Base-by-base conservation (phyloP, 2,888 invertebrate genomes). In the Ferrisia virgata region DNA sequence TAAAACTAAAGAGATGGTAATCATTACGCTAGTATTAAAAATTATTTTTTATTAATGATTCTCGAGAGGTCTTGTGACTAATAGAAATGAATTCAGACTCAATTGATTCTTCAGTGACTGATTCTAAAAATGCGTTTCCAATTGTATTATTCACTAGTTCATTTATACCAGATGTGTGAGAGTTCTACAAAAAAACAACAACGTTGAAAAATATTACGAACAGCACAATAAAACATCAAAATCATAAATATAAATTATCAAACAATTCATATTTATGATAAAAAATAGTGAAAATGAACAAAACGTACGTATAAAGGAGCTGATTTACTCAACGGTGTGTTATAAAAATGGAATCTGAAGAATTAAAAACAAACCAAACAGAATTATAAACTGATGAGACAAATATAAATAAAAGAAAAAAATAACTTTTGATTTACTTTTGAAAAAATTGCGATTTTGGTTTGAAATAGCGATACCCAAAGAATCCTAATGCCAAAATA, bases 391-490 rank as follows among this genome's bases (percentile, higher is more conserved):
- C 3, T 11, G 15, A 58, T n/a, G n/a, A n/a, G n/a, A 69, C 31
- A 69, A 69, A 69, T 31, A 31, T 31, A 15, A 31, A 28, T 53
- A 31, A 28, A 18, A 3, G 6, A 4, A 64, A 0, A 11, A 33
- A 76, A 36, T 53, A 18, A 36, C 0, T 25, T 3, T 36, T n/a
- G 0, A 31, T 13, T 33, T 31, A 83, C 83, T 76, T 83, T 6
- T 72, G 83, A 40, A 83, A 76, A 33, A 72, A n/a, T 9, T 15
- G 69, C 5, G 72, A 72, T 31, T 83, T 83, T 18, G 28, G 83
- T 76, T 76, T 83, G 18, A 13, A 47, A 31, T 72, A 69, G 25
- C n/a, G 72, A 40, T 72, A 83, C 13, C 6, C 39, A 5, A 72
- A 9, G n/a, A 43, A 25, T 72, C 28, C 72, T 15, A 83, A 11